Base-by-base conservation (phyloP, 1,140 invertebrate species). In the Drosophila orosa region DNA sequence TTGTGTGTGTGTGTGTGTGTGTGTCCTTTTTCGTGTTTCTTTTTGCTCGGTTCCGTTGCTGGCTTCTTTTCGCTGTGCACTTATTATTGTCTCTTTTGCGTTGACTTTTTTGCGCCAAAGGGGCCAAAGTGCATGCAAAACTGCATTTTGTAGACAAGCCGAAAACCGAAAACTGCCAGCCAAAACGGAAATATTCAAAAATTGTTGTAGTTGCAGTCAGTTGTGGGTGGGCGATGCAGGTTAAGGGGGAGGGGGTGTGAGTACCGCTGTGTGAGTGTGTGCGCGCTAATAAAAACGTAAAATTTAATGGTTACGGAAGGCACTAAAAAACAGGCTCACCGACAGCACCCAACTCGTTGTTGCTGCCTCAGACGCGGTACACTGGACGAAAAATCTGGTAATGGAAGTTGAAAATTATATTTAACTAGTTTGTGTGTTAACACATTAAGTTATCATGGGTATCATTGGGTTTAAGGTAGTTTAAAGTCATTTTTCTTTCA, bases 291-390 rank as follows among this genome's bases (percentile, higher is more conserved):
- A 89, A 89, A 89, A 89, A 89, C 84, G 84, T 89, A 89, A 89
- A 89, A 89, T 89, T 89, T 89, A 89, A 89, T 90, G 84, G 84
- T 89, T 89, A 89, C 84, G 84, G 84, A 89, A 89, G 84, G 80
- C 84, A 89, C 84, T 89, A 89, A 89, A 89, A 89, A 89, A 89
- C 84, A 89, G 84, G 85, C 83, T 87, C 79, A 87, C 83, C 79
- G 74, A 82, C 84, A 81, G 84, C 65, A 68, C 67, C 63, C 66
- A 79, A 87, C 66, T 85, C 61, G 75, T 62, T 65, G 68, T 66
- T 68, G 65, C 45, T 68, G 65, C 65, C 27, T 15, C 45, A 42
- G 65, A 9, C 40, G 61, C 19, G 7, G 1, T 22, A 19, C 65
- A 66, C 61, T 66, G n/a, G 4, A 10, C 12, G 9, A 15, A 6